Conservation (phyloP, 1,140 invertebrate genomes). For the Dendrolimus punctatus region DNA sequence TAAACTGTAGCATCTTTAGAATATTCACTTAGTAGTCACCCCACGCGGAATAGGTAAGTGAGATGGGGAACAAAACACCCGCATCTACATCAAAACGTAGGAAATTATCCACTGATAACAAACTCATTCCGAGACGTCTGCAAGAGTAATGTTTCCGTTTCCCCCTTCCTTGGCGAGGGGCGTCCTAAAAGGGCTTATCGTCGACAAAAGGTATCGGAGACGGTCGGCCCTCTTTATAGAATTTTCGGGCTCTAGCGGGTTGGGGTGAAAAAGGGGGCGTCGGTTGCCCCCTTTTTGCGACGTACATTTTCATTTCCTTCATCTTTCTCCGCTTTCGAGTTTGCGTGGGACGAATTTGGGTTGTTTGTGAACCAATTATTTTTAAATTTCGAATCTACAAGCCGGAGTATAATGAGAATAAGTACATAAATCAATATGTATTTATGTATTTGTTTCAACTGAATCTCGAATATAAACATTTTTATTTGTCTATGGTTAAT, state of each 20-base stretch:
- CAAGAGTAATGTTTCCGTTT: conserved; percentile 53
- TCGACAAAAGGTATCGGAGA: conserved; percentile 49
- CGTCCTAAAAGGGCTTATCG: conserved; percentile 51
- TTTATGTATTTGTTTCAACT: too few relatives aligned
- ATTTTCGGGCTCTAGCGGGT: conserved; percentile 51
- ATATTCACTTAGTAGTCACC: too few relatives aligned
- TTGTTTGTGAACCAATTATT: neutral
- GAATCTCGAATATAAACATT: too few relatives aligned
- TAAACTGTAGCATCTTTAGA: too few relatives aligned
- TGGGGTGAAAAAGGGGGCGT: conserved; percentile 18
- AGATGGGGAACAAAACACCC: conserved; percentile 25
- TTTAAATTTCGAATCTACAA: neutral
- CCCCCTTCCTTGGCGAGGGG: conserved; percentile 10
- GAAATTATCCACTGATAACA: conserved; percentile 57
- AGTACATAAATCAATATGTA: too few relatives aligned
- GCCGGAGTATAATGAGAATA: too few relatives aligned
- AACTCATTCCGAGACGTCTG: conserved; percentile 48
- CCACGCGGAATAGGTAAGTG: too few relatives aligned
- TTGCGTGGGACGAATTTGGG: conserved; percentile 33
- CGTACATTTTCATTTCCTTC: conserved; percentile 71
- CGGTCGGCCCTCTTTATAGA: conserved; percentile 57
- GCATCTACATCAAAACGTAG: conserved; percentile 40
- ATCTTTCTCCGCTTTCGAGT: conserved; percentile 66
- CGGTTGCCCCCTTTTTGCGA: conserved; percentile 60
- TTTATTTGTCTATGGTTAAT: too few relatives aligned